Percentiles rank a stretch among this genome's conserved stretches.
phyloP scores from a whole-genome alignment of 2,888 invertebrate species.

The Aplocera efformata region DNA sequence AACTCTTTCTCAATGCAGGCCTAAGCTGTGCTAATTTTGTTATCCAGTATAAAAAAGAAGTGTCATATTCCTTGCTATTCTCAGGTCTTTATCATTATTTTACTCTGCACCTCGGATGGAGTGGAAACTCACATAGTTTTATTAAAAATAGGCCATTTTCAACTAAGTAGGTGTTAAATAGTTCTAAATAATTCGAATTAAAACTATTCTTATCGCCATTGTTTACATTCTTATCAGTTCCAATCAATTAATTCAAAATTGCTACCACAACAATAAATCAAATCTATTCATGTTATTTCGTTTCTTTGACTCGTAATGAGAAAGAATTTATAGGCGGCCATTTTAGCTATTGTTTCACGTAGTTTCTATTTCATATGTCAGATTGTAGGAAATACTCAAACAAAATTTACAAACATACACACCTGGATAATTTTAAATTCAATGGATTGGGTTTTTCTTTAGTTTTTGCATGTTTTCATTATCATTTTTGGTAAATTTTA shows the following conservation, averaged over 20 bases:
- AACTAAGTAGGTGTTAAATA: too few species aligned
- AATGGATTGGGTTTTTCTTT: slow-evolving; percentile 34
- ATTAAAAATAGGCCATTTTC: not conserved
- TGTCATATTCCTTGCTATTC: too few species aligned
- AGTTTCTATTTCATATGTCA: not conserved
- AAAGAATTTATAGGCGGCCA: slow-evolving; percentile 2
- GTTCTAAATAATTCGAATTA: too few species aligned
- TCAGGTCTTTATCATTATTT: too few species aligned
- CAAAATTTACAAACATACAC: slow-evolving; percentile 15
- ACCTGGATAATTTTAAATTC: slow-evolving; percentile 43
- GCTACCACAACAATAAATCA: slow-evolving; percentile 33
- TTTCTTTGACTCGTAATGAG: too few species aligned
- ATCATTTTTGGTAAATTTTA: slow-evolving; percentile 50
- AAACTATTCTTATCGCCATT: slow-evolving; percentile 19
- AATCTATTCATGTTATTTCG: slow-evolving; percentile 4
- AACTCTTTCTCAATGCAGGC: too few species aligned
- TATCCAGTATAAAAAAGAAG: too few species aligned
- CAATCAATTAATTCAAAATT: slow-evolving; percentile 28
- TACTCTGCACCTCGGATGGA: too few species aligned
- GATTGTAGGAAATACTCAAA: not conserved
- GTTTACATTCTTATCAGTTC: slow-evolving; percentile 44
- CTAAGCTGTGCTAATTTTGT: too few species aligned
- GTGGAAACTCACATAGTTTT: too few species aligned
- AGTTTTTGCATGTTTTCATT: slow-evolving; percentile 57
- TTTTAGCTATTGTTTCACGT: slow-evolving; percentile 22